These are phyloP conservation scores for Drosophila imparisetae DNA, from an alignment of 2,888 invertebrate genomes.

Conservation along the genomic window DNA sequence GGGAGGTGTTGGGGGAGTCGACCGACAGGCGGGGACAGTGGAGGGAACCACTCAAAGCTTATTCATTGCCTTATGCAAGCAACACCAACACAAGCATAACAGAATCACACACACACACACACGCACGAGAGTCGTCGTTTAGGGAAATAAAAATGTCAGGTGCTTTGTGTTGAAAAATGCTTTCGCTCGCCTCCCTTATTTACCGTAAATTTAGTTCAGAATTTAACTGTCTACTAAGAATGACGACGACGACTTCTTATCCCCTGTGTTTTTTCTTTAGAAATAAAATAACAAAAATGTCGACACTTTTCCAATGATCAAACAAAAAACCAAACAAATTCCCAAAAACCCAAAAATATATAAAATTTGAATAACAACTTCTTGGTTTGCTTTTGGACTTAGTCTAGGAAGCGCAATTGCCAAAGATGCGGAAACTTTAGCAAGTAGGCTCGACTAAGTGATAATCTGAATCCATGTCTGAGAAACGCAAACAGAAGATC, in stretches of 20 bases:
- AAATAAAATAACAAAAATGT: not conserved
- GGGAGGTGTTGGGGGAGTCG: not conserved
- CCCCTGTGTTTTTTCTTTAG: not conserved
- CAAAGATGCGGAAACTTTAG: not conserved
- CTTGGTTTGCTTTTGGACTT: not conserved
- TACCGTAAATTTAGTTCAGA: conserved; percentile 19
- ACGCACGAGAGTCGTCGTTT: not conserved
- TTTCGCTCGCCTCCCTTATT: conserved; percentile 7
- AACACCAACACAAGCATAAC: not conserved
- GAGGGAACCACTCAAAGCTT: conserved; percentile 9
- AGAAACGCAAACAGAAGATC: not conserved
- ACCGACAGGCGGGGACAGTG: too few species aligned
- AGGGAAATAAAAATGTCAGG: conserved; percentile 16
- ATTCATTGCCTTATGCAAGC: conserved; percentile 27
- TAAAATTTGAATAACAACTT: not conserved
- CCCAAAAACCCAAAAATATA: not conserved
- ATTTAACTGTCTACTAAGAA: not conserved
- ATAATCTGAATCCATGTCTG: not conserved
- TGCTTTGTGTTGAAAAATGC: conserved; percentile 11
- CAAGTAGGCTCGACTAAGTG: not conserved
- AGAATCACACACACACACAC: not conserved
- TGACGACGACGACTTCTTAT: not conserved
- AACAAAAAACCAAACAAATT: not conserved
- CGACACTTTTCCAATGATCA: not conserved
- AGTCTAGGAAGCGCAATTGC: not conserved